Evolutionary conservation across 2,113 vertebrate species (phyloP), one percentile per base, ranked within the genome.

Genomic region (Mungos mungo): DNA sequence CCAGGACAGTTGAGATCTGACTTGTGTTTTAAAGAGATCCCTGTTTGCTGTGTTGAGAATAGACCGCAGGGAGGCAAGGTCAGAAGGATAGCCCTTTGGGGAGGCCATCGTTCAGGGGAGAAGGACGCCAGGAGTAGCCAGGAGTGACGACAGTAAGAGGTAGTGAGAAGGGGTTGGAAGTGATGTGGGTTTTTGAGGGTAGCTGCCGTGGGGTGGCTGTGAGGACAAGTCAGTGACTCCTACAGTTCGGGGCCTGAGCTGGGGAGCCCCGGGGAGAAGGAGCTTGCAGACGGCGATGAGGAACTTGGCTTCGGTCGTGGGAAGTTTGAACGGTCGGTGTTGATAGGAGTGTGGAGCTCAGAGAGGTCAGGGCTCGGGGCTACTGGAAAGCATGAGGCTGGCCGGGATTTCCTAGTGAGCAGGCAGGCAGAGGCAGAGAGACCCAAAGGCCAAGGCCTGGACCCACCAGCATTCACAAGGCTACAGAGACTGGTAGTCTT

Each of bases 221-320:
- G n/a, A 93, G 23, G 31, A 68, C 21, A 25, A n/a, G 80, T 18
- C 16, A 69, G 4, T 5, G 18, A 57, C 60, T 57, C 38, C 31
- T 54, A 2, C 0, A 0, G 2, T 86, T 92, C 31, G n/a, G 52
- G 66, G 7, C 38, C 47, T 10, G 35, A 80, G 23, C 2, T 69
- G 0, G 29, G 50, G 86, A 68, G 11, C 18, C 10, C 6, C 12
- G 3, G 27, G 27, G 54, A 27, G 33, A 33, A 47, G 33, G 7
- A 52, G 63, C 50, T 25, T 35, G 35, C 13, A n/a, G 33, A 9
- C 13, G 1, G 76, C 3, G 0, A 0, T 21, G 2, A 33, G 35
- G 88, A 80, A 16, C 54, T 66, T n/a, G 81, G 11, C 60, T 82
- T 52, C 74, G 52, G 41, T 45, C 0, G 0, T 19, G 10, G 29